phyloP scores from a whole-genome alignment of 2,113 vertebrate species.

The Chaetorhynchus papuensis region DNA sequence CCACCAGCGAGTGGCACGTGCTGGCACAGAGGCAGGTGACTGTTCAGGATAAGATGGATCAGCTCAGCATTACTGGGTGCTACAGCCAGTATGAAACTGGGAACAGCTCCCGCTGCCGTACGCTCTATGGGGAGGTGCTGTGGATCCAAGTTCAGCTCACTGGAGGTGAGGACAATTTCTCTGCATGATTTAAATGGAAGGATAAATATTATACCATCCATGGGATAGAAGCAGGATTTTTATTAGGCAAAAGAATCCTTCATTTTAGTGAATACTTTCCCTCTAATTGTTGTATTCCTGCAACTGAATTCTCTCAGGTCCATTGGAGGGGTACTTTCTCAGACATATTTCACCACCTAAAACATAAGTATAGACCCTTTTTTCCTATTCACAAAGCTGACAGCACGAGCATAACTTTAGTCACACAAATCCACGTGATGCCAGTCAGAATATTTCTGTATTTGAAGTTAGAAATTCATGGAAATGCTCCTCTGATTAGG shows the following conservation, averaged over 20 bases:
- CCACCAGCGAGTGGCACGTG: constrained; percentile 89
- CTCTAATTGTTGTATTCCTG: background rate
- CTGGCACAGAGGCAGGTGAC: constrained; percentile 78
- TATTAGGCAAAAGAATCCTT: background rate
- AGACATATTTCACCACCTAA: background rate
- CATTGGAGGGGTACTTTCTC: background rate
- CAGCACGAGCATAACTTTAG: background rate
- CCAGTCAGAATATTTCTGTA: background rate
- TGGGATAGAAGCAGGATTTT: background rate
- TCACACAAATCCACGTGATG: background rate
- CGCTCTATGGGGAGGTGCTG: constrained; percentile 63
- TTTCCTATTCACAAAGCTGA: background rate
- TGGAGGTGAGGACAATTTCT: constrained; percentile 70
- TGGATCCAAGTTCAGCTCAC: constrained; percentile 79
- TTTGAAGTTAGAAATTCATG: background rate
- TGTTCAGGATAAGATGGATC: constrained; percentile 73
- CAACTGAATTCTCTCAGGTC: background rate
- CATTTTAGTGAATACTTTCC: background rate
- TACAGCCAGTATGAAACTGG: constrained; percentile 67
- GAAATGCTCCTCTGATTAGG: background rate
- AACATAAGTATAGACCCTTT: background rate
- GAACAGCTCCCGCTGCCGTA: constrained; percentile 70
- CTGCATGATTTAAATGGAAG: background rate
- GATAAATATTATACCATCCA: background rate
- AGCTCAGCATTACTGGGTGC: constrained; percentile 74